Evolutionary conservation across 2,113 vertebrate species (phyloP), one percentile per base, ranked within the genome.

Genomic region (Fukomys damarensis): DNA sequence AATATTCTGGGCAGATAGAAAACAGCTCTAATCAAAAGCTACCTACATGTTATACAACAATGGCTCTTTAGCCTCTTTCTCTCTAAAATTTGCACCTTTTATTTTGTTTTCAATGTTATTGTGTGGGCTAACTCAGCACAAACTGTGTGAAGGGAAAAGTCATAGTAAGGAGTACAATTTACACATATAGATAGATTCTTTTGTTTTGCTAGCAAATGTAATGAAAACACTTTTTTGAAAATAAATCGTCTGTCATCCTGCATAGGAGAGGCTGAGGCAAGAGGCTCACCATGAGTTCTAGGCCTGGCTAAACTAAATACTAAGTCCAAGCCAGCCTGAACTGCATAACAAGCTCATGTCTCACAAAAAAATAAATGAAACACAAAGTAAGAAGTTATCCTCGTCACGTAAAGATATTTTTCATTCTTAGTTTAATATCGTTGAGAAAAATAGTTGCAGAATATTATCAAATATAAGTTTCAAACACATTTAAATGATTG

Each of bases 171-270:
- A 79, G 83, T 7, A 90, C 8, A 30, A 56, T 63, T 92, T 77
- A 12, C 19, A 95, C n/a, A 38, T 68, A 63, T 81, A 76, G 68
- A 72, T 72, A 89, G 80, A 90, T 59, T 77, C 0, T 81, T 46
- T 94, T 63, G 83, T 88, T 89, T 94, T 59, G 54, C 14, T 41
- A 77, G 26, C 4, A 22, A 94, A 59, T 59, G 56, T 80, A 81
- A 70, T 52, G 22, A 89, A 59, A 91, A 30, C 26, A 81, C 49
- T 80, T 70, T 26, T 19, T 88, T 91, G 93, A 95, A 93, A 87
- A 54, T 82, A 77, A 61, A 56, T 35, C 41, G 19, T 54, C 9
- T 72, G n/a, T 72, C 41, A 22, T 9, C 19, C 20, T 24, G 20
- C 20, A 10, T 9, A 22, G 10, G 68, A n/a, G 20, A 72, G 7